Evolutionary conservation across 2,888 invertebrate genomes (phyloP), one percentile per base, ranked within the genome.

Genomic region (Abrostola tripartita): DNA sequence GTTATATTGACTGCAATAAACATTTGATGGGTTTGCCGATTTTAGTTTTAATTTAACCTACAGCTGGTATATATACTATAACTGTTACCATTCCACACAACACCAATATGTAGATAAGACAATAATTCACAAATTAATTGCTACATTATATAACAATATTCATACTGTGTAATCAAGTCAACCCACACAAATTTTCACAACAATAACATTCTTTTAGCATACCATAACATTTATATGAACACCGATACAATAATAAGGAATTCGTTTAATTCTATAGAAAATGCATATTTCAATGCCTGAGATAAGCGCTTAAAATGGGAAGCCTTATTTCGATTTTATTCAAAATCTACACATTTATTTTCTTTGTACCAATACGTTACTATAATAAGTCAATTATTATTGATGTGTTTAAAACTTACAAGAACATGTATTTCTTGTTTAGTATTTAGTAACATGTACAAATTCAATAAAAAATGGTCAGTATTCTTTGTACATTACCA

Each of bases 1-100:
- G 14, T 54, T 56, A 38, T 60, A 51, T 62, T 60, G 24, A 72
- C 47, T 66, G 55, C 36, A 76, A 72, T 76, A 76, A 74, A 78
- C 47, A 53, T 65, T 68, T 58, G 8, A 61, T 67, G 76, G 38
- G 64, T 72, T 68, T 67, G 60, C 67, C 65, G 36, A 71, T 51
- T 52, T 59, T 49, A 61, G 54, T 69, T 51, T 68, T 47, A 52
- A 61, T 66, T 71, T 44, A 44, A 61, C 38, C 49, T 64, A 38
- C 35, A 44, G 14, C 50, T 55, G 4, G 1, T 24, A 56, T 36
- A 37, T 50, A 40, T 41, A 49, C 47, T 36, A 8, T 40, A 62
- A 51, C 49, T 56, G 49, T 10, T 41, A 54, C 36, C 47, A 55
- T 14, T 50, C 53, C 44, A 71, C 42, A 57, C 7, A 35, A 37